Conservation (phyloP, 2,113 vertebrate genomes). For the Isichthys henryi region DNA sequence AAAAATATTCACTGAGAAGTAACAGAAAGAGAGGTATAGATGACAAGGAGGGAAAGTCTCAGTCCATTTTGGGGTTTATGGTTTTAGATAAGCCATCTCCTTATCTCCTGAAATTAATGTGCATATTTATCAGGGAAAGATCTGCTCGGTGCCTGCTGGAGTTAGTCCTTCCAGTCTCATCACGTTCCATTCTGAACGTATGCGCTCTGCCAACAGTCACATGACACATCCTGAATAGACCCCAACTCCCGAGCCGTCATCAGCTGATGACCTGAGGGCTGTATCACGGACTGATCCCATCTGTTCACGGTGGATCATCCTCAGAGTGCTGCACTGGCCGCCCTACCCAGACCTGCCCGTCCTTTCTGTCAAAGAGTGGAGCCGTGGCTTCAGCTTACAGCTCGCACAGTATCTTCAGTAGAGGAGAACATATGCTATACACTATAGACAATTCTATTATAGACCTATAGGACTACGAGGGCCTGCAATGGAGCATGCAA, state of each 20-base stretch:
- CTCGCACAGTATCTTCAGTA: neutral
- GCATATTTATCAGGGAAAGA: neutral
- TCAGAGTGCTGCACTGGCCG: neutral
- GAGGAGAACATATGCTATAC: neutral
- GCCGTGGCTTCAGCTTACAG: neutral
- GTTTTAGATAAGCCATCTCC: neutral
- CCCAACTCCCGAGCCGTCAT: neutral
- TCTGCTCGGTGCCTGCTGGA: neutral
- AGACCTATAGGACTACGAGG: neutral
- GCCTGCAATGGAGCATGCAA: neutral
- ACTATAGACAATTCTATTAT: neutral
- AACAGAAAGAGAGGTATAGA: slow-evolving; percentile 27
- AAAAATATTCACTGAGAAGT: neutral
- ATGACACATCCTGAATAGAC: neutral
- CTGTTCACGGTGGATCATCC: neutral
- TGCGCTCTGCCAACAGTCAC: neutral
- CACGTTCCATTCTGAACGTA: neutral
- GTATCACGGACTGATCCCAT: neutral
- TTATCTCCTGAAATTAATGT: neutral
- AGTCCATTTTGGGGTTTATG: neutral
- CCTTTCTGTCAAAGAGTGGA: neutral
- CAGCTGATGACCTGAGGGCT: neutral
- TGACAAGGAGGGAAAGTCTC: slow-evolving; percentile 24
- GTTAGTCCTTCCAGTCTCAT: neutral
- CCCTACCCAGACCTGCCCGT: neutral